These are phyloP conservation scores for Sminthurinus signatus DNA, from an alignment of 1,140 invertebrate genomes.

Conservation along the genomic window DNA sequence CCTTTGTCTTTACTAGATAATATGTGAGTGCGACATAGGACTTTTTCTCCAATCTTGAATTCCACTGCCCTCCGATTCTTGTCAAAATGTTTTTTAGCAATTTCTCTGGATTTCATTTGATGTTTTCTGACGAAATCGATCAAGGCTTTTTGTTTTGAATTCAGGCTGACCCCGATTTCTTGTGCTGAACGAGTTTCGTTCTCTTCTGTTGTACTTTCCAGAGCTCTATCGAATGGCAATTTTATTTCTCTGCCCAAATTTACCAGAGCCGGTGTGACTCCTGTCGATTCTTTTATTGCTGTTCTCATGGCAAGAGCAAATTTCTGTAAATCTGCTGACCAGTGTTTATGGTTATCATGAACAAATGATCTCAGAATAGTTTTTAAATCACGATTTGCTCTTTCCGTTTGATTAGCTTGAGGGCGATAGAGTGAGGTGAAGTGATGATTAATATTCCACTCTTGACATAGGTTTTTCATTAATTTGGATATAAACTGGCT, in stretches of 20 bases:
- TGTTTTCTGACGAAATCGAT: not conserved
- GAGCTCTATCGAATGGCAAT: slow-evolving; percentile 25
- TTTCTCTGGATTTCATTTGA: not conserved
- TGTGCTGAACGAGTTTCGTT: slow-evolving; percentile 44
- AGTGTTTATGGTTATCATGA: slow-evolving; percentile 43
- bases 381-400: slow-evolving; percentile 48
- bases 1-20: not conserved
- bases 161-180: slow-evolving; percentile 44
- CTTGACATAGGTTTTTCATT: slow-evolving; percentile 11
- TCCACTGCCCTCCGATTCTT: not conserved
- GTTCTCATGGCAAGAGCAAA: slow-evolving; percentile 47
- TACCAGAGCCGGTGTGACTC: slow-evolving; percentile 45
- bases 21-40: not conserved
- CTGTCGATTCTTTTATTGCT: slow-evolving; percentile 43
- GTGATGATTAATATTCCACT: slow-evolving; percentile 12
- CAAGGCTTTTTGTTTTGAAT: slow-evolving; percentile 17
- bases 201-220: slow-evolving; percentile 47
- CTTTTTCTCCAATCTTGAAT: not conserved
- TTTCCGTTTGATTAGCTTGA: slow-evolving; percentile 46
- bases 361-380: slow-evolving; percentile 44
- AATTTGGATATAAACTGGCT: slow-evolving; percentile 19
- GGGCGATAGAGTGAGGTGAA: slow-evolving; percentile 45
- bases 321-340: slow-evolving; percentile 44
- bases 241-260: slow-evolving; percentile 46
- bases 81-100: not conserved